These are phyloP conservation scores for Trichonephila clavipes DNA, from an alignment of 1,140 invertebrate genomes.

Conservation along the genomic window DNA sequence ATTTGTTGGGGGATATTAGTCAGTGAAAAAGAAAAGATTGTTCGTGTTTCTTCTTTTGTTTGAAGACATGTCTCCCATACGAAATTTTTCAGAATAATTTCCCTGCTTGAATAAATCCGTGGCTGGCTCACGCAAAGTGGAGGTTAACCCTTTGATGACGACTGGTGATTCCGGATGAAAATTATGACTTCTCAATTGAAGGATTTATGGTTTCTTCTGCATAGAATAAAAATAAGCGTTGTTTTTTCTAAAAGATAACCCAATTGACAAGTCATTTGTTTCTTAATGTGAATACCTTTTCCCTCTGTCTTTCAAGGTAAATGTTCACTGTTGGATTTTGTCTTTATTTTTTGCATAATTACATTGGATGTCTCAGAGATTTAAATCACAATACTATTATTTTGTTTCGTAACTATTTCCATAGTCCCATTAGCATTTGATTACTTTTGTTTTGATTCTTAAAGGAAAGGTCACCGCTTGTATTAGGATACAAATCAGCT, in stretches of 20 bases:
- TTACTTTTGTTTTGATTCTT: too few species aligned
- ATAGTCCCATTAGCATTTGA: too few species aligned
- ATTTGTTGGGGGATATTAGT: neutral
- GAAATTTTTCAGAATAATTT: neutral
- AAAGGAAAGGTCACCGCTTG: too few species aligned
- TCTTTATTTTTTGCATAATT: neutral
- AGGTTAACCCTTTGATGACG: neutral
- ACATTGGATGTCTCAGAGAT: neutral
- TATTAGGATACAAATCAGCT: too few species aligned
- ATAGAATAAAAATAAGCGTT: neutral
- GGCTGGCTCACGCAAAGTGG: neutral
- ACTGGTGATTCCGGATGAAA: neutral
- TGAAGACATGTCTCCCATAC: neutral
- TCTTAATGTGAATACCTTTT: neutral
- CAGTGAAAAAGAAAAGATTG: neutral
- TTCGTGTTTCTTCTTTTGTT: neutral
- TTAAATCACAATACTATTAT: neutral
- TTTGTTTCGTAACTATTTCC: neutral
- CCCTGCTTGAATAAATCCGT: neutral
- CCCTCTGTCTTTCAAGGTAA: neutral
- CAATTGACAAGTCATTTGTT: neutral
- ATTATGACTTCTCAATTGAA: neutral
- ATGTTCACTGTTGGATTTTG: neutral
- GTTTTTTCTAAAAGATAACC: neutral
- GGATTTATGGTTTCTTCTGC: neutral